Percentiles rank a stretch among this genome's conserved stretches.
These are phyloP conservation scores for Lasiurus cinereus DNA, from an alignment of 2,113 vertebrate genomes.

Conservation along the genomic window DNA sequence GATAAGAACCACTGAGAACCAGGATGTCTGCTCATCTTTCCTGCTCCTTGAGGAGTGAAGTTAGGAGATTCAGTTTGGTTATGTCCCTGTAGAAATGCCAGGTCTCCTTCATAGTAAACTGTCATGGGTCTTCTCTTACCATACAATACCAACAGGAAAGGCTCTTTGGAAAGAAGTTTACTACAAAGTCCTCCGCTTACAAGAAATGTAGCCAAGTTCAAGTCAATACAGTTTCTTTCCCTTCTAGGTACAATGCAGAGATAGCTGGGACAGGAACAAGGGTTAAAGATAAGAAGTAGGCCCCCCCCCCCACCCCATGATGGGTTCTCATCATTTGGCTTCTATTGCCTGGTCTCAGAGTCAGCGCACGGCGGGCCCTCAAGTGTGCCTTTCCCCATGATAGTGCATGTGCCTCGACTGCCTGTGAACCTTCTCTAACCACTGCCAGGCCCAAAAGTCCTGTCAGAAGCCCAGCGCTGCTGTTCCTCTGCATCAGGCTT, in stretches of 20 bases:
- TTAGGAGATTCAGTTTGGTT: rapidly evolving
- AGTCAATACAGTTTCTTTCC: not conserved
- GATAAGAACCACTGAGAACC: slow-evolving; percentile 53
- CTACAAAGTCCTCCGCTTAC: not conserved
- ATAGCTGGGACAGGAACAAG: not conserved
- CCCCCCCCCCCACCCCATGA: not conserved
- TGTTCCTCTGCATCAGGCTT: not conserved
- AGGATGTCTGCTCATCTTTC: rapidly evolving
- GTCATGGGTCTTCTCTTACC: not conserved
- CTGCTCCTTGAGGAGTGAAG: not conserved
- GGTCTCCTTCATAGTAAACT: too few relatives aligned
- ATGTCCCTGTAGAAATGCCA: not conserved
- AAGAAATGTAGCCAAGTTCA: not conserved
- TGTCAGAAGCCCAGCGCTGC: not conserved
- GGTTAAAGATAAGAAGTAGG: not conserved
- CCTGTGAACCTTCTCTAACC: too few relatives aligned
- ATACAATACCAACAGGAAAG: not conserved
- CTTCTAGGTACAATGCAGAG: not conserved
- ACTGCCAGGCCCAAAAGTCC: not conserved
- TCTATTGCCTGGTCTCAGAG: not conserved
- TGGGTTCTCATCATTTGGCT: not conserved
- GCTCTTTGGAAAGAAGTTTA: not conserved
- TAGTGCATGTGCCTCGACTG: not conserved
- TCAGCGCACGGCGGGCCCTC: rapidly evolving
- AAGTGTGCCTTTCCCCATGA: not conserved